Percentiles rank a stretch among this genome's conserved stretches.
These are phyloP conservation scores for Nyleta sp. DNA, from an alignment of 2,888 invertebrate genomes.

Conservation along the genomic window DNA sequence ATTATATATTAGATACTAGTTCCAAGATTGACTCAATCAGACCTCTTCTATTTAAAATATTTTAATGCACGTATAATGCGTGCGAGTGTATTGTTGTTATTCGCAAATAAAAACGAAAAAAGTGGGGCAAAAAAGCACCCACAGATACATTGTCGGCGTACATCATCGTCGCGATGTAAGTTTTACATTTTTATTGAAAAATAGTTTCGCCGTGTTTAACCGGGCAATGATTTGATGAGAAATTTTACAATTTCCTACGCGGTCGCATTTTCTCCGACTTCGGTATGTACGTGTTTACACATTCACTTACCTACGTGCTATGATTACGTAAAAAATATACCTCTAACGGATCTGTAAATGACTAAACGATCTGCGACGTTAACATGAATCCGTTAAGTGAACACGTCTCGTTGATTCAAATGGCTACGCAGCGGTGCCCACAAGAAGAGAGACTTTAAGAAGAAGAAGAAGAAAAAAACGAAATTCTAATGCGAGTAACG, in stretches of 20 bases:
- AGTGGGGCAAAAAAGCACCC: conserved; percentile 5
- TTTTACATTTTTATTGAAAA: conserved; percentile 49
- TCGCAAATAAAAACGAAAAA: background rate
- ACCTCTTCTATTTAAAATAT: conserved; percentile 31
- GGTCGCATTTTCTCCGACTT: conserved; percentile 56
- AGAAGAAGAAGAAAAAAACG: conserved; percentile 28
- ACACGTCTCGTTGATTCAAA: conserved; percentile 46
- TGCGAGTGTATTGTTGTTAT: conserved; percentile 26
- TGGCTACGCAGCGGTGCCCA: conserved; percentile 45
- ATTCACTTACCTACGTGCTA: conserved; percentile 44
- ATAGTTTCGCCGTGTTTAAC: conserved; percentile 53
- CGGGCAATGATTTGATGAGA: conserved; percentile 52
- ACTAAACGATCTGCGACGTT: conserved; percentile 63
- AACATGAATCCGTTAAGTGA: conserved; percentile 67
- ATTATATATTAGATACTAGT: no score
- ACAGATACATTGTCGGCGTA: conserved; percentile 31
- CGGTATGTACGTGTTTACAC: conserved; percentile 41
- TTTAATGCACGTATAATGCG: conserved; percentile 24
- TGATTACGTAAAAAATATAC: conserved; percentile 51
- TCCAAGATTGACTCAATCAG: no score
- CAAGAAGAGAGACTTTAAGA: conserved; percentile 47
- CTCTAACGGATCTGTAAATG: conserved; percentile 58
- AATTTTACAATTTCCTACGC: conserved; percentile 53
- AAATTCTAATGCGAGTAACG: conserved; percentile 42
- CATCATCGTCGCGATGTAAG: conserved; percentile 42